Evolutionary conservation across 2,888 invertebrate species (phyloP), one percentile per base, ranked within the genome.

Genomic region (Alviniconcha strummeri): DNA sequence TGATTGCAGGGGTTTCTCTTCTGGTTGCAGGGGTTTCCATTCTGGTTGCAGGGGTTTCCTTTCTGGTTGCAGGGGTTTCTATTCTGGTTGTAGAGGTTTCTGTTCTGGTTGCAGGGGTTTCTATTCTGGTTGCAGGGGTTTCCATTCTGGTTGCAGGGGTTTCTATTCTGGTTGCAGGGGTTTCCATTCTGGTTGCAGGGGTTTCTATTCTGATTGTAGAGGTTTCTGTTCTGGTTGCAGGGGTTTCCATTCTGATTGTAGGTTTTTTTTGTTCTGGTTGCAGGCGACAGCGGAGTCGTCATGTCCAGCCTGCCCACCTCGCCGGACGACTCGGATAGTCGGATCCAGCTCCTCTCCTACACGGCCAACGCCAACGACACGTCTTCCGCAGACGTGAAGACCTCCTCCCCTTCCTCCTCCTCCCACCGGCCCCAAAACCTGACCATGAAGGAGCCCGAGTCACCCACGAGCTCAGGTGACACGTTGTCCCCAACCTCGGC

Each of bases 311-410:
- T 83, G 6, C 82, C 83, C 19, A 84, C 78, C n/a, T 85, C 87
- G 4, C 85, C 85, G 13, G 86, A 85, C 67, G 84, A 85, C 13
- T 56, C 75, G 52, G 88, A 88, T 75, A 86, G 85, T 36, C 84
- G 84, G n/a, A 88, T 89, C 56, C 89, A 89, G 81, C 86, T 90
- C 8, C 82, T 90, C 57, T 89, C 90, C 13, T 88, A 88, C 86
- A 77, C 19, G 55, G 15, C n/a, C 64, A 74, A 9, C 17, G 67
- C 80, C 54, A 83, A n/a, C 78, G 8, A 7, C 6, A n/a, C n/a
- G 17, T 5, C 76, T 36, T 17, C 76, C 5, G 55, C 36, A 15
- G n/a, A 52, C 57, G 9, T n/a, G 8, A 36, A 19, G 7, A 11
- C 76, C 76, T 76, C 78, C 6, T 19, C 79, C 11, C 1, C n/a